A percentile compares a stretch with the other conserved stretches of the same genome.
phyloP scores from a whole-genome alignment of 2,888 invertebrate genomes.

The Rhopalosiphum nymphaeae region DNA sequence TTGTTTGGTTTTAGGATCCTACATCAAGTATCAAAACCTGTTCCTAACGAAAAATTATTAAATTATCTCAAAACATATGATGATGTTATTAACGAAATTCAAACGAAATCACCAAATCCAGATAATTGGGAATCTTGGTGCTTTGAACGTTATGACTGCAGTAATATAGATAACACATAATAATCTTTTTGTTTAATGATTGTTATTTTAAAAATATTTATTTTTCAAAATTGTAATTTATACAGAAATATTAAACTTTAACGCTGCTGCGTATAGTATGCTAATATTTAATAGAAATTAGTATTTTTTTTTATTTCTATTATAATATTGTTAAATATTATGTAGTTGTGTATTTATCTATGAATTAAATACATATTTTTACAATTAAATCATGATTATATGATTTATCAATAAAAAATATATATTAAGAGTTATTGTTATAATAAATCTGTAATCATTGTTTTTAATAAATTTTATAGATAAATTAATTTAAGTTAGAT shows the following conservation, averaged over 20 bases:
- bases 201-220: not conserved
- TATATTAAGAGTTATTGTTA: not conserved
- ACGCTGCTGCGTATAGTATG: not conserved
- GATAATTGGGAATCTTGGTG: not conserved
- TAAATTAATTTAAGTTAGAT: no score
- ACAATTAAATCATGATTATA: not conserved
- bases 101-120: not conserved
- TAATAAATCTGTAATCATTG: not conserved
- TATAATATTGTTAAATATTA: not conserved
- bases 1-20: conserved; percentile 29
- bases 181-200: not conserved
- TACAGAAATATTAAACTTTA: not conserved
- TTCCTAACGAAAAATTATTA: conserved; percentile 4
- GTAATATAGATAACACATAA: not conserved
- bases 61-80: conserved; percentile 28
- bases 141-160: not conserved
- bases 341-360: not conserved
- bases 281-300: not conserved
- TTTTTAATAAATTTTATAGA: no score
- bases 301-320: not conserved
- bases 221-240: not conserved
- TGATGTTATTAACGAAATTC: conserved; percentile 12
- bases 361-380: not conserved
- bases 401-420: not conserved
- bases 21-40: not conserved